Percentiles rank a stretch among this genome's conserved stretches.
Evolutionary conservation across 2,113 vertebrate species (phyloP).

Genomic region (Xenotilapia leptura): DNA sequence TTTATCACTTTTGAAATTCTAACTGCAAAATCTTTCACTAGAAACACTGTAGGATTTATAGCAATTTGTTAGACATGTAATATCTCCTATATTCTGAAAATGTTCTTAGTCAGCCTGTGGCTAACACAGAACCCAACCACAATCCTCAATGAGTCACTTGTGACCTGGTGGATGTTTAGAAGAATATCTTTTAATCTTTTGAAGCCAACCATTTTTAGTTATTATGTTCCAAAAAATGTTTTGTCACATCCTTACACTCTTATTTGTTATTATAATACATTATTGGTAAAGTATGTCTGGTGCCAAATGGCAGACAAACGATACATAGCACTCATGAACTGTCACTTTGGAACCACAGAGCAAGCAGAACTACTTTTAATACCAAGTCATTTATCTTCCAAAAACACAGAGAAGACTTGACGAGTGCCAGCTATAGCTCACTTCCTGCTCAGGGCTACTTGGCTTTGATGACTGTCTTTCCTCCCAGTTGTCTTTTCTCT

Average conservation of each 20-base stretch:
- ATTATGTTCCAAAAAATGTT: background rate
- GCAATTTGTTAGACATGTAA: background rate
- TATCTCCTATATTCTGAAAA: background rate
- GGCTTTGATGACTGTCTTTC: conserved; percentile 36
- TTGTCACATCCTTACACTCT: background rate
- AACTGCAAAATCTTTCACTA: background rate
- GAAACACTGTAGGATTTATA: background rate
- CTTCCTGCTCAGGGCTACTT: conserved; percentile 38
- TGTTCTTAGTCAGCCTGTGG: background rate
- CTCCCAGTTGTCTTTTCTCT: conserved; percentile 28
- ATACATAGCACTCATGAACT: background rate
- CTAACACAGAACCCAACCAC: background rate
- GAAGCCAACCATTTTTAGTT: background rate
- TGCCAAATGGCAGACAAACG: background rate
- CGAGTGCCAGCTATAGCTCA: conserved; percentile 9
- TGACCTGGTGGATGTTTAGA: background rate
- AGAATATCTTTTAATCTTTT: background rate
- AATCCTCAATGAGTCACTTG: too few species aligned
- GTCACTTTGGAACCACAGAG: background rate
- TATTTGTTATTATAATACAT: background rate
- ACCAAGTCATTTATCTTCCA: conserved; percentile 26
- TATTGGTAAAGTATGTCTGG: background rate
- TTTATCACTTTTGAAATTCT: background rate
- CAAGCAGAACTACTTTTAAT: background rate
- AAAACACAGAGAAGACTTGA: conserved; percentile 8